Base-by-base conservation (phyloP, 2,113 vertebrate species). In the Hippolais icterina region DNA sequence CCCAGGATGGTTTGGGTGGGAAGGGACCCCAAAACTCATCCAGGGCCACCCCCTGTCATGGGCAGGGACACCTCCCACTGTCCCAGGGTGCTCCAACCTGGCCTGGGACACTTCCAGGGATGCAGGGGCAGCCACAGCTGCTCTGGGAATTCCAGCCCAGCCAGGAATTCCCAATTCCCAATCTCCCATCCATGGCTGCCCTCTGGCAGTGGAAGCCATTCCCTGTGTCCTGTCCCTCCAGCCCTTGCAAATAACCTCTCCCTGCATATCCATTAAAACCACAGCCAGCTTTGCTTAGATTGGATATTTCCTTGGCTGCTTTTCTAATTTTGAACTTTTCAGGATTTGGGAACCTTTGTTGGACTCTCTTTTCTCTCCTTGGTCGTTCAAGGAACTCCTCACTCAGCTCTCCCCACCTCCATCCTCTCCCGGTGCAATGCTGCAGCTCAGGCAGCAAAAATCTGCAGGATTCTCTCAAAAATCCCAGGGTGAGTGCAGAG, bases 151-250 rank as follows among this genome's bases (percentile, higher is more conserved):
- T 28, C 33, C 71, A 57, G 1, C 24, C 8, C 42, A 75, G 35
- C 8, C 71, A 79, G 41, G 29, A 79, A 87, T 63, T 35, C 65
- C 57, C 37, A 39, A 39, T 49, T 21, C 57, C 49, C 41, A 25
- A 21, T 0, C 4, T 37, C 61, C 84, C 64, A 39, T 3, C 37
- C 6, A 8, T 0, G 25, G 37, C 56, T 42, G 54, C 46, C 27
- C 68, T 52, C 9, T n/a, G 46, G 7, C 60, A 56, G 5, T 6
- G 12, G 5, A 17, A 74, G 15, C 50, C 60, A 35, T 11, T 59
- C 61, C 61, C 53, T 2, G 3, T 13, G 24, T 54, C 47, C 54
- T 17, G 39, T 21, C 39, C 0, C 39, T 54, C 39, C 39, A 53
- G 4, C 10, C 54, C 47, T 16, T 54, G 12, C 13, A 16, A 41